These are phyloP conservation scores for Azorinus chamasolen DNA, from an alignment of 2,888 invertebrate genomes.

Conservation along the genomic window DNA sequence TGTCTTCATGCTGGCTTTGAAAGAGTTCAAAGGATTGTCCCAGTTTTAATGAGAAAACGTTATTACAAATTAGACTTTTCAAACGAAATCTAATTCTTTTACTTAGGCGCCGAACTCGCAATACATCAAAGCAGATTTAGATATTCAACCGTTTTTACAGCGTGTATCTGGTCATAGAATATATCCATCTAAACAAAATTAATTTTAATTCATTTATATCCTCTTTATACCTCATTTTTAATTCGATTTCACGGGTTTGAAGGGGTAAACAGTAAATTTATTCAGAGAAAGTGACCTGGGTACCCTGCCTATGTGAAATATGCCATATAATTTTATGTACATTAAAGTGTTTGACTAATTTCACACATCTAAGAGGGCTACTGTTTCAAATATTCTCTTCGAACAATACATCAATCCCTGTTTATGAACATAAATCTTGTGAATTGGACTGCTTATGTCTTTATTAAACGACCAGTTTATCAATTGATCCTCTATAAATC, in stretches of 20 bases:
- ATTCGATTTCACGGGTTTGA: conserved; percentile 64
- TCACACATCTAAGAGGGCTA: conserved; percentile 17
- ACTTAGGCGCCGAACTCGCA: conserved; percentile 45
- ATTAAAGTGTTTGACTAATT: too few species aligned
- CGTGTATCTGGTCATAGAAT: conserved; percentile 48
- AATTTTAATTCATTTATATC: conserved; percentile 67
- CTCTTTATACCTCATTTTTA: conserved; percentile 58
- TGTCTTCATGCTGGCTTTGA: conserved; percentile 24
- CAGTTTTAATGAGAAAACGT: conserved; percentile 57
- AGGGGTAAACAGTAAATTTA: conserved; percentile 60
- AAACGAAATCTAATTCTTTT: conserved; percentile 63
- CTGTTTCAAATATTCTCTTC: background rate
- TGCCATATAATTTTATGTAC: conserved; percentile 55
- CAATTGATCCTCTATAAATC: too few species aligned
- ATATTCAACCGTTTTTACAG: conserved; percentile 56
- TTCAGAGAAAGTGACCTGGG: conserved; percentile 48
- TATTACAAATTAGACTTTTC: conserved; percentile 64
- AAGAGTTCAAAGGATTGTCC: conserved; percentile 50
- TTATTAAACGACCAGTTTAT: too few species aligned
- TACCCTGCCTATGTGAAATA: conserved; percentile 34
- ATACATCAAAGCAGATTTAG: conserved; percentile 51
- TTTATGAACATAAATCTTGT: too few species aligned
- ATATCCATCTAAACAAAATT: conserved; percentile 64
- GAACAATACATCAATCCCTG: background rate
- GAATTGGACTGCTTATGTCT: too few species aligned